Evolutionary conservation across 2,797 vertebrate species (phyloP), one percentile per base, ranked within the genome.

Genomic region (Molossus alvarezi): DNA sequence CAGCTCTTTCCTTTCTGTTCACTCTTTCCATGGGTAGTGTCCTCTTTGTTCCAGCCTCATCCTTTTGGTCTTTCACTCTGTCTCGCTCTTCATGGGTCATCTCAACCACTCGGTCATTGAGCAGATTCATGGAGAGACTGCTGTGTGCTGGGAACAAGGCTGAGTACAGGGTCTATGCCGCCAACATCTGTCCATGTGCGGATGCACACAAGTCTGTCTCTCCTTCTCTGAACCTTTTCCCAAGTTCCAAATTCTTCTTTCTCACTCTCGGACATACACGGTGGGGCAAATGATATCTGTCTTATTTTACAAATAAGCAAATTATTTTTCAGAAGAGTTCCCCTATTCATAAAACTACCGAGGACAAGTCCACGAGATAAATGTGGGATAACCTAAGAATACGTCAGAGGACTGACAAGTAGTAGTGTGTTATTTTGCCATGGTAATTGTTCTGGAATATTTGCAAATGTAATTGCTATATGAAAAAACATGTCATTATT

Each of bases 221-320:
- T 67, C 88, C 45, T 90, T 76, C 69, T 55, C 1, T 45, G 25
- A 17, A 4, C 64, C 80, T 86, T 21, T 76, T 60, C 82, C 57
- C 58, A 55, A 77, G 29, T 67, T 72, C 58, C 75, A 45, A 0
- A 37, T 20, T 55, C 51, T 37, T 79, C 72, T 58, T 83, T 72
- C 33, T 53, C 13, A 58, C n/a, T 77, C n/a, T n/a, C 69, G 58
- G 58, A 48, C 18, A 0, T 86, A 15, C 51, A 21, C 4, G n/a
- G 3, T 55, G 12, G 20, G 27, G 48, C 29, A n/a, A 12, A 69
- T 65, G n/a, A 48, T 67, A 15, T 9, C 76, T 60, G 64, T 23
- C 86, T 77, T 82, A 27, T 60, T 67, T 93, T 69, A 86, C 53
- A 83, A 80, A 88, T 71, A 81, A 95, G 41, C 33, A 91, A 80